These are phyloP conservation scores for Parnassius smintheus DNA, from an alignment of 2,888 invertebrate genomes.

Conservation along the genomic window DNA sequence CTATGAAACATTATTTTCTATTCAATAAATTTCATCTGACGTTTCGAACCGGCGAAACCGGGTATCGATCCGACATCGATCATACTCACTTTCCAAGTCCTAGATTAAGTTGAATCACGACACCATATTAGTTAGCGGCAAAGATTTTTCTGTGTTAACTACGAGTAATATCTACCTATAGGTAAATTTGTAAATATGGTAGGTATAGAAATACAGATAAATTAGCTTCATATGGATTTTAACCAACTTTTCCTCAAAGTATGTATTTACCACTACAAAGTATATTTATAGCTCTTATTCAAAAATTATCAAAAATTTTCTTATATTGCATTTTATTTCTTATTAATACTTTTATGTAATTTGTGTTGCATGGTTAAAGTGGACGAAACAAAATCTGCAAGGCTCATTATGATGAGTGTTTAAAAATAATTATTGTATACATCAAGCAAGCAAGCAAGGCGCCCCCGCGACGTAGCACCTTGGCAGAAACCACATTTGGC, in stretches of 20 bases:
- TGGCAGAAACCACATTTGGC: slow-evolving; percentile 17
- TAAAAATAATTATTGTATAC: slow-evolving; percentile 13
- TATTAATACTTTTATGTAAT: too few species aligned
- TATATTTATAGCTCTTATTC: too few species aligned
- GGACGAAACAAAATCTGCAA: neutral
- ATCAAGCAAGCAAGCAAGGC: neutral
- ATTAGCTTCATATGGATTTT: too few species aligned
- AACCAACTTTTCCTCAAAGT: too few species aligned
- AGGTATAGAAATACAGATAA: too few species aligned
- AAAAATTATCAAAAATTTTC: too few species aligned
- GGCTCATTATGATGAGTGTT: slow-evolving; percentile 9
- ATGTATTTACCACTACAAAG: too few species aligned
- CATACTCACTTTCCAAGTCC: slow-evolving; percentile 20
- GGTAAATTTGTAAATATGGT: too few species aligned
- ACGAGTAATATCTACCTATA: too few species aligned
- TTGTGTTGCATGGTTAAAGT: too few species aligned
- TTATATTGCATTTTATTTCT: too few species aligned
- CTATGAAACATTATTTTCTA: slow-evolving; percentile 22
- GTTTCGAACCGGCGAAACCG: slow-evolving; percentile 21
- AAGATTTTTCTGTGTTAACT: neutral
- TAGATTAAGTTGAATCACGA: slow-evolving; percentile 13
- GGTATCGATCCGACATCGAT: slow-evolving; percentile 20
- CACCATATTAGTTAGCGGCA: slow-evolving; percentile 2
- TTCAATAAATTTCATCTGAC: slow-evolving; percentile 21
- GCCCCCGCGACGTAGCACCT: slow-evolving; percentile 3